Evolutionary conservation across 2,113 vertebrate species (phyloP), one percentile per base, ranked within the genome.

Genomic region (Uria lomvia): DNA sequence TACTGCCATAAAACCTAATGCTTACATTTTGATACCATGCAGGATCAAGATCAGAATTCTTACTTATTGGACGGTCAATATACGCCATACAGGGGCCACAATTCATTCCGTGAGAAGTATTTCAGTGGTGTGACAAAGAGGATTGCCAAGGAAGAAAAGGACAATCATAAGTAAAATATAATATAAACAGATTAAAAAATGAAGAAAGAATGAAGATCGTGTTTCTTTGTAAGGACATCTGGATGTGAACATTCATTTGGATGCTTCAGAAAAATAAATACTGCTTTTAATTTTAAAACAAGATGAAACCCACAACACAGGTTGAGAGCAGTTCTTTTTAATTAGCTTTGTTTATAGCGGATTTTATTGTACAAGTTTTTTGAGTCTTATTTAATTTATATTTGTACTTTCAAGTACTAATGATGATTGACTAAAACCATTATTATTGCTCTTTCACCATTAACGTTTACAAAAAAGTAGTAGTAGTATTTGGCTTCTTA

Each of bases 21-120:
- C 86, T 74, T 97, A 19, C 94, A 3, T 97, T 97, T 96, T 96
- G 62, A 29, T 93, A 83, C 79, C 53, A 5, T 94, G 38, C 97
- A 99, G 99, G 98, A 98, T 90, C 95, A 98, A 27, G 99, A 99
- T 92, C 92, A 93, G 63, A 96, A 97, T 94, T 97, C 97, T 72
- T 97, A 98, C 87, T 95, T 98, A 34, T 90, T 97, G 88, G 99
- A 98, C 50, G 96, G 97, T 15, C 97, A 96, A 34, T 98, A 98
- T 96, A 97, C 98, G 85, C 98, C 97, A 0, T 99, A 99, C 97
- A 98, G 98, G 97, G 99, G 99, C 92, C 99, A 99, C 98, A 99
- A 99, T 93, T 99, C 99, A 90, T 99, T 99, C 97, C 99, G 99
- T 94, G 99, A 99, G 95, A 99, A 99, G 95, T 99, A 99, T 96